phyloP scores from a whole-genome alignment of 2,797 vertebrate species.

The Podarcis siculus region DNA sequence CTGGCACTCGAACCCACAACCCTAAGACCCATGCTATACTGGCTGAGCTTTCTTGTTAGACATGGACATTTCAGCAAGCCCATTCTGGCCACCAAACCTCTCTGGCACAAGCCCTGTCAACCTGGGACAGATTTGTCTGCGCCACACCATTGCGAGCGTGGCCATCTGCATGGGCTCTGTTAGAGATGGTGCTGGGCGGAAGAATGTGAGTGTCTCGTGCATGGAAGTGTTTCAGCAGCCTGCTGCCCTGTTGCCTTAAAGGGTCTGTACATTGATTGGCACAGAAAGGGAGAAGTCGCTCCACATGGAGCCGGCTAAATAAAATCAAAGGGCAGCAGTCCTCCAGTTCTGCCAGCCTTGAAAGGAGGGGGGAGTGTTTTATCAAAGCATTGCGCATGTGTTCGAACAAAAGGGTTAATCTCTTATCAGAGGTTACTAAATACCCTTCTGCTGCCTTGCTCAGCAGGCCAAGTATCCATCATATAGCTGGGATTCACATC shows the following conservation, averaged over 20 bases:
- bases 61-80: no score
- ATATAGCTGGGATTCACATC: conserved; percentile 22
- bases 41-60: no score
- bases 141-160: background rate
- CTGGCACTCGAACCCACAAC: no score
- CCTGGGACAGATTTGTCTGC: background rate
- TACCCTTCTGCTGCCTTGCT: background rate
- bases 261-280: conserved; percentile 1
- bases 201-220: background rate
- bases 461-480: background rate
- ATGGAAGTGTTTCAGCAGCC: background rate
- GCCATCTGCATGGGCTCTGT: background rate
- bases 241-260: conserved; percentile 10
- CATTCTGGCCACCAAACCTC: no score
- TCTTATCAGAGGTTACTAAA: conserved; percentile 16
- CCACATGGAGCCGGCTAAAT: background rate
- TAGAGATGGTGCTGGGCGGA: background rate
- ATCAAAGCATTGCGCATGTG: conserved; percentile 24
- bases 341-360: conserved; percentile 23
- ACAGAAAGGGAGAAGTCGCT: conserved; percentile 1
- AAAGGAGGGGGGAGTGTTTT: background rate
- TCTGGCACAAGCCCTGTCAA: background rate
- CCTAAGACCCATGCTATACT: no score
- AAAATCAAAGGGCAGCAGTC: background rate
- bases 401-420: background rate